These are phyloP conservation scores for Leptopilina syphax DNA, from an alignment of 2,888 invertebrate species.

Conservation along the genomic window DNA sequence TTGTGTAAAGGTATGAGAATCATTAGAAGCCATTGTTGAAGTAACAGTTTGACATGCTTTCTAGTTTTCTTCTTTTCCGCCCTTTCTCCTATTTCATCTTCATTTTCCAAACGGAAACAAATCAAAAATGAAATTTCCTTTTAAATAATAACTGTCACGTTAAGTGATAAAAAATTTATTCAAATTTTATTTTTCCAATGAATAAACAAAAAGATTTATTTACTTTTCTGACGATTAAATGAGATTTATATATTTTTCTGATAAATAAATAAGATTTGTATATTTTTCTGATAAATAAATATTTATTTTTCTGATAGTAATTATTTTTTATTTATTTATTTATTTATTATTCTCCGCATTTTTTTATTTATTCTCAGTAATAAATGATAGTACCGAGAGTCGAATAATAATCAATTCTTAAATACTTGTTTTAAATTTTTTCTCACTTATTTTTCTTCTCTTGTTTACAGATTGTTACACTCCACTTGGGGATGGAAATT, in stretches of 20 bases:
- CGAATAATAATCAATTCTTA: background rate
- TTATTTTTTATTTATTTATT: too few relatives aligned
- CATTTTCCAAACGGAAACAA: slow-evolving; percentile 51
- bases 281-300: too few relatives aligned
- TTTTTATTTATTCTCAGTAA: too few relatives aligned
- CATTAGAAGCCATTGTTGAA: slow-evolving; percentile 74
- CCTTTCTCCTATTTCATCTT: background rate
- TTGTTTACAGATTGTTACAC: slow-evolving; percentile 9
- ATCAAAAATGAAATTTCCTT: slow-evolving; percentile 60
- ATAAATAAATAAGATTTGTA: too few relatives aligned
- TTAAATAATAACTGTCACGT: slow-evolving; percentile 44
- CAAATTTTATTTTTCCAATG: too few relatives aligned
- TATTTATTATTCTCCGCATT: too few relatives aligned
- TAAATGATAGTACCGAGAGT: background rate
- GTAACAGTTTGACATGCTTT: slow-evolving; percentile 66
- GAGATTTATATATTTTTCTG: too few relatives aligned
- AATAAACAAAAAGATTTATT: too few relatives aligned
- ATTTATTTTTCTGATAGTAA: too few relatives aligned
- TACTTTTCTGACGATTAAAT: too few relatives aligned
- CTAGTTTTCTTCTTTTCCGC: slow-evolving; percentile 26
- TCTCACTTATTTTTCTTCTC: background rate
- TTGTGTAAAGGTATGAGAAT: slow-evolving; percentile 58
- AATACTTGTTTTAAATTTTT: background rate
- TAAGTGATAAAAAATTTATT: background rate
- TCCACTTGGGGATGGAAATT: background rate